These are phyloP conservation scores for Protonibea diacanthus DNA, from an alignment of 2,797 vertebrate species.

Conservation along the genomic window DNA sequence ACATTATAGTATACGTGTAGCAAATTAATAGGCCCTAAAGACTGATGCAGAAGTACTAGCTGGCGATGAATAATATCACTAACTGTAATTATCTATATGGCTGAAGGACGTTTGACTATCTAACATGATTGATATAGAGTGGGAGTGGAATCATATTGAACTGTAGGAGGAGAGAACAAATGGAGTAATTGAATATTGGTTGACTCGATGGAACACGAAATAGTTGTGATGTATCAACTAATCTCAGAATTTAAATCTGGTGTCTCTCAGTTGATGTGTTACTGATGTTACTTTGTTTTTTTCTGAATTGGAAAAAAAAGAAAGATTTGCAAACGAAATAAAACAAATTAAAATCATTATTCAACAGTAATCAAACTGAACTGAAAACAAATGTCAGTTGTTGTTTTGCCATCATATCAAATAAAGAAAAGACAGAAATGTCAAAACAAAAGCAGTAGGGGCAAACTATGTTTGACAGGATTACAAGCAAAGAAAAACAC, in stretches of 20 bases:
- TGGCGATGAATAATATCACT: conserved; percentile 32
- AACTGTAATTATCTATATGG: conserved; percentile 55
- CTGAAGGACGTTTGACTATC: conserved; percentile 38
- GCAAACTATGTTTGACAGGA: conserved; percentile 16
- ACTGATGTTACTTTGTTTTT: background rate
- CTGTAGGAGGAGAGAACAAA: conserved; percentile 25
- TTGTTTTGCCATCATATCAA: background rate
- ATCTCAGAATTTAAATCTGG: background rate
- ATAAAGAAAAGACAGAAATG: conserved; percentile 4
- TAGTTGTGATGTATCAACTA: background rate
- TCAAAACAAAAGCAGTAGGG: background rate
- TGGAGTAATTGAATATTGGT: conserved; percentile 18
- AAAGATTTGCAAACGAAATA: background rate
- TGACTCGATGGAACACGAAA: conserved; percentile 20
- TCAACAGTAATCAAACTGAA: conserved; percentile 2
- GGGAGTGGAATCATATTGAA: conserved; percentile 35
- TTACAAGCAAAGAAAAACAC: conserved; percentile 28
- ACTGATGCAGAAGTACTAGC: conserved; percentile 20
- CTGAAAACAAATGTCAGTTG: background rate
- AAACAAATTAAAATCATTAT: conserved; percentile 7
- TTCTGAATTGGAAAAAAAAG: background rate
- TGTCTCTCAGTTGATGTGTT: background rate
- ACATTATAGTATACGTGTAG: conserved; percentile 50
- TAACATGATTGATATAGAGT: conserved; percentile 26
- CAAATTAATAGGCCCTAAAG: conserved; percentile 51